These are phyloP conservation scores for Colletes gigas DNA, from an alignment of 1,140 invertebrate genomes.

Conservation along the genomic window DNA sequence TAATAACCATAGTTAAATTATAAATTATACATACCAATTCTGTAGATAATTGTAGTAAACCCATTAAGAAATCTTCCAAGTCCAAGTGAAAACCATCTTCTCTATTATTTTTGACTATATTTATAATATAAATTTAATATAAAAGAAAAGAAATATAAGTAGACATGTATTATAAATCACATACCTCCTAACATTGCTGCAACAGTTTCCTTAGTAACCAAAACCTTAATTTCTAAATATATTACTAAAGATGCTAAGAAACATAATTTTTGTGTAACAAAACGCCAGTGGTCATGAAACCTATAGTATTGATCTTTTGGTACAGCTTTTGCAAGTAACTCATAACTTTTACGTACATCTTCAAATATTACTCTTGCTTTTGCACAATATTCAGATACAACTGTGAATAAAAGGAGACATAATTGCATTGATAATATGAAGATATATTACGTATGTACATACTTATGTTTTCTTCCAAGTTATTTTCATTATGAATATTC, in stretches of 20 bases:
- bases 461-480: slow-evolving; percentile 82
- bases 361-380: slow-evolving; percentile 83
- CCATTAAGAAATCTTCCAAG: slow-evolving; percentile 94
- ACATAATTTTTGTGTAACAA: slow-evolving; percentile 89
- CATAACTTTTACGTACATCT: slow-evolving; percentile 82
- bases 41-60: slow-evolving; percentile 89
- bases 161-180: slow-evolving; percentile 22
- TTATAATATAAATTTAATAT: slow-evolving; percentile 25
- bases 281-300: slow-evolving; percentile 92
- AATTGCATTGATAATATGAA: background rate
- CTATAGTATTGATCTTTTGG: slow-evolving; percentile 88
- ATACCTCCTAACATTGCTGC: slow-evolving; percentile 90
- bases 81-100: slow-evolving; percentile 92
- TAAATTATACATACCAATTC: slow-evolving; percentile 86
- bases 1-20: background rate
- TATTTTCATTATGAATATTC: slow-evolving; percentile 85
- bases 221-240: slow-evolving; percentile 89
- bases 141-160: background rate
- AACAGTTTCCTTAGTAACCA: slow-evolving; percentile 88
- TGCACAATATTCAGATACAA: slow-evolving; percentile 82
- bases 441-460: slow-evolving; percentile 38
- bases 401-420: slow-evolving; percentile 67
- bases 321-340: slow-evolving; percentile 83
- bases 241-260: slow-evolving; percentile 89
- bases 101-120: slow-evolving; percentile 82